phyloP scores from a whole-genome alignment of 2,113 vertebrate genomes.

The Ictalurus furcatus region DNA sequence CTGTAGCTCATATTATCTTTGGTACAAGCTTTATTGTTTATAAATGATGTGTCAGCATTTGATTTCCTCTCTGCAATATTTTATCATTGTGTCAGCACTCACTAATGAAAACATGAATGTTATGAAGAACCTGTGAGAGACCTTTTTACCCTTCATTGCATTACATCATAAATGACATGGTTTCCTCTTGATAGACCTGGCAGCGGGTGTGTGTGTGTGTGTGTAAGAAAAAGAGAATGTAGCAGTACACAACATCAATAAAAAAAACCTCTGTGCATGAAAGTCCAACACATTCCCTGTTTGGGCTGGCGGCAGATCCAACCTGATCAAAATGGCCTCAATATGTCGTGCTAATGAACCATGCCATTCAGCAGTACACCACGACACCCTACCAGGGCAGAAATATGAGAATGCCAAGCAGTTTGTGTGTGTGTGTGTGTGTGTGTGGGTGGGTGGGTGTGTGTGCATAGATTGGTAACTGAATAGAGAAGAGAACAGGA shows the following conservation, averaged over 20 bases:
- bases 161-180: slow-evolving; percentile 25
- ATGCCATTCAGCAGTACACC: slow-evolving; percentile 41
- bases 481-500: slow-evolving; percentile 31
- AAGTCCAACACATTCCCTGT: slow-evolving; percentile 35
- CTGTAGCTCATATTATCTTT: slow-evolving; percentile 28
- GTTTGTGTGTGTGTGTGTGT: not conserved
- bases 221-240: not conserved
- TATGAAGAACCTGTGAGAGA: slow-evolving; percentile 33
- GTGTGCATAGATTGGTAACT: slow-evolving; percentile 7
- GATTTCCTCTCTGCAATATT: slow-evolving; percentile 46
- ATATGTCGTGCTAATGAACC: slow-evolving; percentile 47
- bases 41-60: slow-evolving; percentile 41
- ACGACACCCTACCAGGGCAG: slow-evolving; percentile 28
- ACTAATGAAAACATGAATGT: slow-evolving; percentile 41
- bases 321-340: slow-evolving; percentile 40
- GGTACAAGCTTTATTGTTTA: slow-evolving; percentile 41
- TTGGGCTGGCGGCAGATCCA: slow-evolving; percentile 46
- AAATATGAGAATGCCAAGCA: slow-evolving; percentile 34
- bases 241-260: slow-evolving; percentile 4
- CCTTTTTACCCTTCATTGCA: slow-evolving; percentile 33
- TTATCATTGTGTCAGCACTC: slow-evolving; percentile 50
- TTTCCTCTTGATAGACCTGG: slow-evolving; percentile 23
- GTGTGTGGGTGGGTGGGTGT: not conserved
- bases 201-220: not conserved
- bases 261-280: not conserved